Conservation (phyloP, 2,113 vertebrate species). For the Struthidea cinerea region DNA sequence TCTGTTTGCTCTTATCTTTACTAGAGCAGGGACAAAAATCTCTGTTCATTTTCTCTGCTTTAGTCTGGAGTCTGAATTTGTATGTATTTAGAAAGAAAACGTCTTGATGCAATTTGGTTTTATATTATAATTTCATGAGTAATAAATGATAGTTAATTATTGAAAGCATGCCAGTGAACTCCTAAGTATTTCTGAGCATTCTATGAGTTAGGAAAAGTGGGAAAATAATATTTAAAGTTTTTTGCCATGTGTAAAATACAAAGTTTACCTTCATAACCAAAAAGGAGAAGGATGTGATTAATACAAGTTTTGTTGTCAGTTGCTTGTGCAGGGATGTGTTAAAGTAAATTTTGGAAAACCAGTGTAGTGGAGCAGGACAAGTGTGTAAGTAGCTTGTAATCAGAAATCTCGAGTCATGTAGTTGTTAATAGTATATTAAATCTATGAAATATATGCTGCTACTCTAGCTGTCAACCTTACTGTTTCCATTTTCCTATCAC, state of each 20-base stretch:
- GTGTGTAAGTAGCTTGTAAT: neutral
- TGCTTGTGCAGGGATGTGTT: neutral
- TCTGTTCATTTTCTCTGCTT: neutral
- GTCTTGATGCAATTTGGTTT: neutral
- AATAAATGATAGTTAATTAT: conserved; percentile 11
- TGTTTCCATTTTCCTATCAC: neutral
- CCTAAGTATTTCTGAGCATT: neutral
- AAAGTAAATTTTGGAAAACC: neutral
- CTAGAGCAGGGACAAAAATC: neutral
- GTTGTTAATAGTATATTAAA: neutral
- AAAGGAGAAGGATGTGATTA: neutral
- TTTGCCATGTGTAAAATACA: neutral
- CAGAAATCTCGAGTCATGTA: neutral
- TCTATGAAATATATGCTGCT: neutral
- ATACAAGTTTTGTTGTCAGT: neutral
- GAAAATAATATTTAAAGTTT: neutral
- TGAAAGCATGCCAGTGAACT: neutral
- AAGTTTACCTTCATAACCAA: neutral
- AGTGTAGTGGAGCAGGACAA: neutral
- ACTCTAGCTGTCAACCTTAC: neutral
- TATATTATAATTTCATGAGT: neutral
- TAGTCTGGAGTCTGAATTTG: neutral
- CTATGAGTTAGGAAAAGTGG: neutral
- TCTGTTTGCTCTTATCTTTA: neutral
- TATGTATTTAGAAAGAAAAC: neutral